Base-by-base conservation (phyloP, 1,140 invertebrate species). In the Hyles vespertilio region DNA sequence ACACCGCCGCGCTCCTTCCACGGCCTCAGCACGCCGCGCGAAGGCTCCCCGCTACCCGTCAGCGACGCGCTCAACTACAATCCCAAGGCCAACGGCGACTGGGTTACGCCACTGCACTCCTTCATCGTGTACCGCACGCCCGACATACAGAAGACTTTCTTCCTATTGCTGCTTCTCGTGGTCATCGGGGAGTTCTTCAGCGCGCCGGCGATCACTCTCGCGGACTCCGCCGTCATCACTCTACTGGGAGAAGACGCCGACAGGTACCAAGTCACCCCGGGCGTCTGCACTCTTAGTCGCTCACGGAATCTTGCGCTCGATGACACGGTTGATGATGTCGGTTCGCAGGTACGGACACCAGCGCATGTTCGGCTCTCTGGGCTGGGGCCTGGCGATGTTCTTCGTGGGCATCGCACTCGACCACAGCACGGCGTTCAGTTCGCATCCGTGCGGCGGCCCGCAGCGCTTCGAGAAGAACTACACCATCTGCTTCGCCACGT, bases 381-480 rank as follows among this genome's bases (percentile, higher is more conserved):
- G 98, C 22, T 99, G 98, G 98, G 98, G 97, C 34, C 87, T 99
- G 60, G 95, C 98, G 8, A 99, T 99, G 98, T 99, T 99, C 84
- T 96, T 99, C 79, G 97, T 99, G 49, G 98, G 98, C 44, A 98
- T 98, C 67, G 98, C 97, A n/a, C 90, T 99, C 46, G 98, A 99
- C 89, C 97, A 99, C 79, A 98, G 98, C 81, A 98, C 92, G 65
- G 94, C 91, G 73, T 99, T 95, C 90, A 96, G 92, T 8, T 92
- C 95, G 68, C 96, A 97, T 88, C 98, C 98, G 0, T 99, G 98
- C 79, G 94, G 93, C 0, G 94, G 93, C 0, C 95, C 96, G 2
- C 94, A 96, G 67, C 92, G 93, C 58, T 93, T 94, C 78, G 98
- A 99, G 79, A 97, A 98, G 77, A 99, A 99, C 83, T 99, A 99